phyloP scores from a whole-genome alignment of 2,113 vertebrate species.

The Centrocercus urophasianus region DNA sequence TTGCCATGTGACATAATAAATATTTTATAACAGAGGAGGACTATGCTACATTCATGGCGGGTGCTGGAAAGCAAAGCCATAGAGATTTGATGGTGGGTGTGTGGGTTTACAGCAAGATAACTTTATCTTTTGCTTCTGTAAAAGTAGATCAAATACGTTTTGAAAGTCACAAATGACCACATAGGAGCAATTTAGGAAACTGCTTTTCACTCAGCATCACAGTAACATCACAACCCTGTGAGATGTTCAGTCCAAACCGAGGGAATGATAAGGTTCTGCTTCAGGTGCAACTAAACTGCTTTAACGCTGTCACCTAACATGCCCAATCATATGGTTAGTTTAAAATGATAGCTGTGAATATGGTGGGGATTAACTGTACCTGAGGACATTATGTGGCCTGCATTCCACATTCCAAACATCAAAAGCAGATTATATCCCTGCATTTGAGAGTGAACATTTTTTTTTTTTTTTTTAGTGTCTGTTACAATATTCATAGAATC shows the following conservation, averaged over 20 bases:
- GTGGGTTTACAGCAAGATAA: neutral
- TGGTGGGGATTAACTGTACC: neutral
- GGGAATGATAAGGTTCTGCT: neutral
- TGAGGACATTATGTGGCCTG: neutral
- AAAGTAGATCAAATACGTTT: neutral
- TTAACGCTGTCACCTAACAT: neutral
- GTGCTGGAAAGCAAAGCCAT: neutral
- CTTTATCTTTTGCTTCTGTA: neutral
- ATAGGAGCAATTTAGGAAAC: neutral
- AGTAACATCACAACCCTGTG: neutral
- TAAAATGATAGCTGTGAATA: neutral
- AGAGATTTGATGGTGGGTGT: neutral
- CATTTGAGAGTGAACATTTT: neutral
- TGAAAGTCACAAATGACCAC: neutral
- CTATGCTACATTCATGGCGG: neutral
- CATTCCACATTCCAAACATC: neutral
- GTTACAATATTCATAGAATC: neutral
- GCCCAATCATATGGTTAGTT: neutral
- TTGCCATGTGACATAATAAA: neutral
- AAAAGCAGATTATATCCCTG: neutral
- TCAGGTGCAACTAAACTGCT: neutral
- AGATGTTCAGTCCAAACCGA: neutral
- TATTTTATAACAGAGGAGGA: neutral
- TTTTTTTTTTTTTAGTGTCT: neutral
- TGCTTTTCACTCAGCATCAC: neutral